A percentile compares a stretch with the other conserved stretches of the same genome.
These are phyloP conservation scores for Tragelaphus strepsiceros DNA, from an alignment of 2,113 vertebrate genomes.

Conservation along the genomic window DNA sequence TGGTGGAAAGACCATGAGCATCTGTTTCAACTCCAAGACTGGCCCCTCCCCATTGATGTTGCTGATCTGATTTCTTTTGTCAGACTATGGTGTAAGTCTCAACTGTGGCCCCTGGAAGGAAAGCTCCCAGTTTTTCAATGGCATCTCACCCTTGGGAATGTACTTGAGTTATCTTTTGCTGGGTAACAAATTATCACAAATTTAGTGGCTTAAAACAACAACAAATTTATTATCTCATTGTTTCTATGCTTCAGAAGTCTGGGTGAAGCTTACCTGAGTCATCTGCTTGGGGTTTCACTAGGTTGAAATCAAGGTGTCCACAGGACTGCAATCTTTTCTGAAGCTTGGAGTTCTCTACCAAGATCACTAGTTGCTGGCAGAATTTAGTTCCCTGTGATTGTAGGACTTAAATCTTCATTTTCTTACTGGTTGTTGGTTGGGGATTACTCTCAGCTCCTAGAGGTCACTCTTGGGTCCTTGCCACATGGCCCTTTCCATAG, in stretches of 20 bases:
- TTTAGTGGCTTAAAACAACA: conserved; percentile 25
- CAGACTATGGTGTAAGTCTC: background rate
- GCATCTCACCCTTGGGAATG: background rate
- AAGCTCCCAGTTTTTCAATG: background rate
- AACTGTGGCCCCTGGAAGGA: background rate
- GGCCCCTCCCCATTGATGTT: conserved; percentile 21
- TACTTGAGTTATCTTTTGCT: conserved; percentile 28
- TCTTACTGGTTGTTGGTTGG: background rate
- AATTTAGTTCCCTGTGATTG: conserved; percentile 11
- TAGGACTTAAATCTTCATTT: background rate
- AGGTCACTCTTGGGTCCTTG: background rate
- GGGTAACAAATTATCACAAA: background rate
- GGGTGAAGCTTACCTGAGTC: background rate
- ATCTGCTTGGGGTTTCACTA: background rate
- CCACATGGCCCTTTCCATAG: background rate
- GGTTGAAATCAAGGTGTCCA: conserved; percentile 2
- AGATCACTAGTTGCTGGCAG: background rate
- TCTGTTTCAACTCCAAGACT: conserved; percentile 57
- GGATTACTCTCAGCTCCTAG: background rate
- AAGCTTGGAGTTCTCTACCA: background rate
- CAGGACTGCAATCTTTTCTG: background rate
- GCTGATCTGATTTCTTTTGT: conserved; percentile 40
- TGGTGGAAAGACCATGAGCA: conserved; percentile 40
- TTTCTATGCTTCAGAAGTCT: conserved; percentile 26
- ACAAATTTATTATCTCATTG: background rate